These are phyloP conservation scores for Platyrinchus mystaceus DNA, from an alignment of 2,797 vertebrate genomes.

Conservation along the genomic window DNA sequence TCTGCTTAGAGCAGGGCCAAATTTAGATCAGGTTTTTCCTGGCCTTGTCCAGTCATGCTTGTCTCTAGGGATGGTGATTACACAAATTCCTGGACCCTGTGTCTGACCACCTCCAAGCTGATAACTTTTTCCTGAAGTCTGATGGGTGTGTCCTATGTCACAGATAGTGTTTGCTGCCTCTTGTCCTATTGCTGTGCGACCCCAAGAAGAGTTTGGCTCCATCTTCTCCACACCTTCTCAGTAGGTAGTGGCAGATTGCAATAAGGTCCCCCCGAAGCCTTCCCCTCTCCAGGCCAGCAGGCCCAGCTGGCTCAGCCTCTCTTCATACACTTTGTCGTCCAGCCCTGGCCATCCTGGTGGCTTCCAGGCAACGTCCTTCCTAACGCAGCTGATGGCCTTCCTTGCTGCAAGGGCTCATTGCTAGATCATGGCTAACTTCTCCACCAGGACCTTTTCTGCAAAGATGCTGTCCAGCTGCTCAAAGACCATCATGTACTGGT, in stretches of 20 bases:
- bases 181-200: neutral
- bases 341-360: fast-evolving
- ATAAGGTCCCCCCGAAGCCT: neutral
- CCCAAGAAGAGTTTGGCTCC: neutral
- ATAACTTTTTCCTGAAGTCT: neutral
- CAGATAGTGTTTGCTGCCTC: neutral
- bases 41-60: neutral
- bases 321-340: fast-evolving
- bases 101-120: neutral
- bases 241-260: neutral
- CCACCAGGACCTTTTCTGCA: neutral
- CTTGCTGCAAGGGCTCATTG: neutral
- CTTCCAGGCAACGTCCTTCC: neutral
- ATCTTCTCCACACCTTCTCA: neutral
- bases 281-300: neutral
- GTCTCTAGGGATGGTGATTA: neutral
- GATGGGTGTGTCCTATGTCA: fast-evolving
- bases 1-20: neutral
- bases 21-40: neutral
- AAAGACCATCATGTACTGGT: neutral
- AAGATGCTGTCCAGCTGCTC: neutral
- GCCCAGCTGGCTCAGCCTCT: neutral
- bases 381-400: neutral
- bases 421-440: neutral
- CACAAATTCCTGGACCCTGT: neutral